Evolutionary conservation across 2,797 vertebrate genomes (phyloP).

Genomic region (Peromyscus melanophrys): DNA sequence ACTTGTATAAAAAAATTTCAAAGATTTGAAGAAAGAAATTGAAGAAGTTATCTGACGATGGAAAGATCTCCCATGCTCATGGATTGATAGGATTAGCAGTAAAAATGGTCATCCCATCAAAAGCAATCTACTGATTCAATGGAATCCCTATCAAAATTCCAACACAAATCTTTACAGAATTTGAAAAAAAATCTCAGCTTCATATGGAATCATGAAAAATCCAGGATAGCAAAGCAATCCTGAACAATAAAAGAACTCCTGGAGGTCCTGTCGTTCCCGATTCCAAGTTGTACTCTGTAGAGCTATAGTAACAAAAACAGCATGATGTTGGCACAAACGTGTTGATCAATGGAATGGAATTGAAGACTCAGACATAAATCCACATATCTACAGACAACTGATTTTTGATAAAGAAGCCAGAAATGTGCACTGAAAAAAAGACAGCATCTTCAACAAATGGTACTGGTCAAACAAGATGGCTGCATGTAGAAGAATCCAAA

Average conservation of each 20-base stretch:
- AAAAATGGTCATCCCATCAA: not conserved
- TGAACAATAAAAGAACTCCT: not conserved
- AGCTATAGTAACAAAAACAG: not conserved
- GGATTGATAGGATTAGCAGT: not conserved
- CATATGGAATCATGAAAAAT: not conserved
- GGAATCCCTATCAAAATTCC: not conserved
- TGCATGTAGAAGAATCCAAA: too few species aligned
- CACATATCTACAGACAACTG: not conserved
- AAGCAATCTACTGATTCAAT: not conserved
- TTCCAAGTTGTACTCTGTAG: not conserved
- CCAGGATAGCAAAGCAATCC: not conserved
- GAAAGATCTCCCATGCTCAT: not conserved
- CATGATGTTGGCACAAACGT: not conserved
- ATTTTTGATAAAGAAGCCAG: not conserved
- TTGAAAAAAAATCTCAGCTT: not conserved
- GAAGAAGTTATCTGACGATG: not conserved
- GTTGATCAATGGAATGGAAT: not conserved
- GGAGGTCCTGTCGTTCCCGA: not conserved
- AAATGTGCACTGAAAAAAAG: not conserved
- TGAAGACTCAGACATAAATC: not conserved
- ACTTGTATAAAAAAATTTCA: not conserved
- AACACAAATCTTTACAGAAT: not conserved
- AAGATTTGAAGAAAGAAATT: not conserved
- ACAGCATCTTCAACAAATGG: not conserved
- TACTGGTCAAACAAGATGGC: not conserved